Percentiles rank a stretch among this genome's conserved stretches.
Conservation (phyloP, 2,797 vertebrate species). For the Arctocebus calabarensis region DNA sequence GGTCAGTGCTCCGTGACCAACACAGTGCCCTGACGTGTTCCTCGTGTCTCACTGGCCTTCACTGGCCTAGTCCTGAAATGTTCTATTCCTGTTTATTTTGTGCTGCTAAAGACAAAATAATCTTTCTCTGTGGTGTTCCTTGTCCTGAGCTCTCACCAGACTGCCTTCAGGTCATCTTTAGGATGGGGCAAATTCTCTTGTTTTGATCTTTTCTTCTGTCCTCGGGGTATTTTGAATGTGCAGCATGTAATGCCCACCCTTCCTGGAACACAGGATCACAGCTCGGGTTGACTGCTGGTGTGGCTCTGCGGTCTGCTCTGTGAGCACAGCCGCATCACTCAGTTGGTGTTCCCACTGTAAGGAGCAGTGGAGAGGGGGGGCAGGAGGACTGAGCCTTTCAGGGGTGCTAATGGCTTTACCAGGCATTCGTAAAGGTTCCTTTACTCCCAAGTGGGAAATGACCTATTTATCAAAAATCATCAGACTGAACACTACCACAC, state of each 20-base stretch:
- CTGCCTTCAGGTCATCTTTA: background rate
- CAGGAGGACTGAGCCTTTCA: background rate
- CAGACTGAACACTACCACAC: background rate
- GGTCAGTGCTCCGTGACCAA: no score
- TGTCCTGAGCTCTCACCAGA: background rate
- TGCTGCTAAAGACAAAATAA: background rate
- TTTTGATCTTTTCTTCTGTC: background rate
- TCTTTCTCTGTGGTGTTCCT: background rate
- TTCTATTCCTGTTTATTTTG: background rate
- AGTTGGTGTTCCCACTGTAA: background rate
- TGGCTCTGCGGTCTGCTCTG: background rate
- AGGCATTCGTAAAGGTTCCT: background rate
- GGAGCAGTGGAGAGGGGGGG: background rate
- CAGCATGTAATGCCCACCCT: background rate
- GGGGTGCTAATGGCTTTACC: background rate
- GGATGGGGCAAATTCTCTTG: background rate
- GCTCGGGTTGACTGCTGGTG: background rate
- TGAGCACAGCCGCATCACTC: background rate
- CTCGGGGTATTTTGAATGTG: no score
- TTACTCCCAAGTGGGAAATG: background rate
- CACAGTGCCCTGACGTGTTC: background rate
- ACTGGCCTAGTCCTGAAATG: background rate
- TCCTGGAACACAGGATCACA: background rate
- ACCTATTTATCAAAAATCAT: background rate
- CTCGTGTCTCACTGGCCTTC: background rate